Evolutionary conservation across 30 jellyfish, hydroid and myxozoan genomes (phyloP), one percentile per base, ranked within the genome.

Genomic region (Cassiopea xamachana): DNA sequence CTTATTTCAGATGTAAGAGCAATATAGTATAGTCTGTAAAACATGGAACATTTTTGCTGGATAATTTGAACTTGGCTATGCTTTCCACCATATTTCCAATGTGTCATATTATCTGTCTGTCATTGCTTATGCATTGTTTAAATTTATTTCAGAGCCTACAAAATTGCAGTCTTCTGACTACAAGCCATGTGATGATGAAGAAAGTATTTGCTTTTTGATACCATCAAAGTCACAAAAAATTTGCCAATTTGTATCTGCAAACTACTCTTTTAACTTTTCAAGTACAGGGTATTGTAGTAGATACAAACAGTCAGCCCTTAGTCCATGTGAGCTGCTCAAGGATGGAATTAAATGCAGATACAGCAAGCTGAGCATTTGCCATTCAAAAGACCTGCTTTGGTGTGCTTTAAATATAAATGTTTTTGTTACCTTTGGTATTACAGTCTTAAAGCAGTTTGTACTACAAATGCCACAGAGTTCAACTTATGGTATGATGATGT

Each of bases 211-310:
- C 55, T 17, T 16, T 14, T 71, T 71, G n/a, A 71, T 71, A 71
- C 55, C 80, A 12, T 17, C 80, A 71, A 9, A 17, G 5, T 43
- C 27, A 2, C 80, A 71, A 2, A 9, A 7, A 0, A 12, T 71
- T 6, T 71, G 80, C 55, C n/a, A 7, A 1, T 43, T 55, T 14
- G 7, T 55, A 43, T 71, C 80, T 12, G 80, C 80, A 17, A 17
- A 71, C 10, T 71, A 71, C 15, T 71, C 80, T 1, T 71, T 71
- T 55, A 71, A 71, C 15, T 43, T 71, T 43, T 71, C 80, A n/a
- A 71, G 80, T 43, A 1, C 2, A 6, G 51, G 10, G 4, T 18
- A 51, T 1, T 71, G 80, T 71, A 12, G 7, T 0, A 71, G 15
- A 55, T 71, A 14, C 27, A 17, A 71, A 14, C 80, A 71, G 39